Base-by-base conservation (phyloP, 92 coral and sea anemone genomes). In the Palythoa grandis region DNA sequence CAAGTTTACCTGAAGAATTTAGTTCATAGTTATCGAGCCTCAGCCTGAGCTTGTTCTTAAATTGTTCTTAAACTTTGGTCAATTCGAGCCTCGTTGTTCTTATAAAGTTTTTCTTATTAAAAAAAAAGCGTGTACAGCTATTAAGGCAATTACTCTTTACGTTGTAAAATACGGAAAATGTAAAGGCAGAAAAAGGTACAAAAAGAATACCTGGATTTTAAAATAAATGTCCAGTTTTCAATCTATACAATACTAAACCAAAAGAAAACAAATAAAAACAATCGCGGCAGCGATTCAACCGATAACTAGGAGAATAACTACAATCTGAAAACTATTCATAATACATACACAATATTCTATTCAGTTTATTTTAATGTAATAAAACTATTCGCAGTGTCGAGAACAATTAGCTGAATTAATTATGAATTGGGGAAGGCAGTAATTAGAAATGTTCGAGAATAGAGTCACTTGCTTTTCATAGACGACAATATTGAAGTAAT, bases 341-440 rank as follows among this genome's bases (percentile, higher is more conserved):
- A 67, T 66, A 40, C 58, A n/a, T 47, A 63, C 20, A 24, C 74
- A 63, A 63, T 22, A 66, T 24, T 63, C 60, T 80, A 40, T 80
- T 65, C 73, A 67, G 20, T 35, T 29, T 29, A 29, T 29, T 68
- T 11, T 4, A 58, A 22, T 69, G 74, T 43, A 66, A 61, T 79
- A 79, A 79, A 80, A 61, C 58, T 37, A 80, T 80, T 80, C 85
- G 17, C 47, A 65, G 85, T 53, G 43, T 53, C 35, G 85, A 80
- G 47, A 65, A 80, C 73, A 80, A 80, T 66, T 80, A 80, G 47
- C 39, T 66, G 85, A 80, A 80, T 80, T 43, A 80, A 80, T 80
- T 66, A 80, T 80, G 74, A 65, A 66, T 80, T 66, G 74, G 40
- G 15, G 43, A 48, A 60, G 43, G 74, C 85, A 66, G 85, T 52